Evolutionary conservation across 1,140 invertebrate genomes (phyloP).

Genomic region (Heliconius melpomene): DNA sequence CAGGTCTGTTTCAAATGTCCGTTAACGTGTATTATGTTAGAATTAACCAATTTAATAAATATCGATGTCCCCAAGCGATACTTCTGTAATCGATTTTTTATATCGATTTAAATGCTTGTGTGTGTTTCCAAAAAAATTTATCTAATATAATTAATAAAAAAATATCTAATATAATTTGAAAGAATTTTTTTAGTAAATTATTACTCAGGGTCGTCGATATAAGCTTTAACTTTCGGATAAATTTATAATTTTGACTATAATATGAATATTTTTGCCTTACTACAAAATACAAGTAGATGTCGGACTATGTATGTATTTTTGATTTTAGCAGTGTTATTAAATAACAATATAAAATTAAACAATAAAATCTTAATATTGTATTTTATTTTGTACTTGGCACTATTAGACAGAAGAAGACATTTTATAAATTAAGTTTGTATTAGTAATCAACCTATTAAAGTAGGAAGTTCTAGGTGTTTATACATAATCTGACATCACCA

Average conservation of each 20-base stretch:
- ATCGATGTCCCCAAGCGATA: neutral
- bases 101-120: neutral
- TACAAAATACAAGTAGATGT: neutral
- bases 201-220: neutral
- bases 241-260: slow-evolving; percentile 17
- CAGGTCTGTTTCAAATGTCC: slow-evolving; percentile 26
- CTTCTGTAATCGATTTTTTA: neutral
- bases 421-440: neutral
- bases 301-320: neutral
- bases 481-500: slow-evolving; percentile 5
- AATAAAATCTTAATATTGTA: no score
- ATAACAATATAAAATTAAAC: neutral
- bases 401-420: neutral
- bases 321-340: neutral
- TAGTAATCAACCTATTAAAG: neutral
- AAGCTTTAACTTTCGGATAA: neutral
- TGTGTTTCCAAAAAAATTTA: no score
- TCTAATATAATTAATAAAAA: no score
- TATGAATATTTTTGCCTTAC: slow-evolving; percentile 1
- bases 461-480: neutral
- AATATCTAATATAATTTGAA: neutral
- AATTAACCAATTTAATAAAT: slow-evolving; percentile 10
- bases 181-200: neutral
- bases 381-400: slow-evolving; percentile 1
- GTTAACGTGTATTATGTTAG: slow-evolving; percentile 26